phyloP scores from a whole-genome alignment of 2,113 vertebrate genomes.

The Holacanthus passer region DNA sequence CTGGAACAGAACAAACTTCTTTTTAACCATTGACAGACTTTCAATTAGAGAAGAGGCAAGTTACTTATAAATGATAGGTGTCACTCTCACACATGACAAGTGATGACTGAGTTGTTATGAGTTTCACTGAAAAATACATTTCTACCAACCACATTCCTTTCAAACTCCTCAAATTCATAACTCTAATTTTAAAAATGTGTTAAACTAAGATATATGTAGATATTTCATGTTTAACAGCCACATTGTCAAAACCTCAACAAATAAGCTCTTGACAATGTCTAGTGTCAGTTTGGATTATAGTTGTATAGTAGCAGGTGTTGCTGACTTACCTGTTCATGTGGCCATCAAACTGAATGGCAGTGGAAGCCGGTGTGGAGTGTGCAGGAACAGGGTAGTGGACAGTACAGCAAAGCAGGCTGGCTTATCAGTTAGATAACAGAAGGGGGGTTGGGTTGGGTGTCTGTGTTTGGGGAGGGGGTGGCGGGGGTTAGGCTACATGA shows the following conservation, averaged over 20 bases:
- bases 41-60: neutral
- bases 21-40: neutral
- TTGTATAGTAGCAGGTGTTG: slow-evolving; percentile 5
- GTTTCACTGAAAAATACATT: neutral
- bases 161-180: neutral
- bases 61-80: neutral
- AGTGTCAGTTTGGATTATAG: neutral
- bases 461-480: slow-evolving; percentile 49
- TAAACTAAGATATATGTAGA: neutral
- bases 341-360: slow-evolving; percentile 11
- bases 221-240: neutral
- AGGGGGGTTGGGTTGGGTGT: slow-evolving; percentile 22
- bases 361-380: slow-evolving; percentile 5
- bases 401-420: slow-evolving; percentile 41
- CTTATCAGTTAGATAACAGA: slow-evolving; percentile 70
- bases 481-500: neutral
- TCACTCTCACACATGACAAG: neutral
- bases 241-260: neutral
- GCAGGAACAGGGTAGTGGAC: slow-evolving; percentile 43
- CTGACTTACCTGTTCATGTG: slow-evolving; percentile 60
- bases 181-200: neutral
- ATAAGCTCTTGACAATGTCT: neutral
- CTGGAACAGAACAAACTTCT: slow-evolving; percentile 63
- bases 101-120: neutral
- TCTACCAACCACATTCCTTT: neutral